phyloP scores from a whole-genome alignment of 2,888 invertebrate species.

The Lithophane semibrunnea region DNA sequence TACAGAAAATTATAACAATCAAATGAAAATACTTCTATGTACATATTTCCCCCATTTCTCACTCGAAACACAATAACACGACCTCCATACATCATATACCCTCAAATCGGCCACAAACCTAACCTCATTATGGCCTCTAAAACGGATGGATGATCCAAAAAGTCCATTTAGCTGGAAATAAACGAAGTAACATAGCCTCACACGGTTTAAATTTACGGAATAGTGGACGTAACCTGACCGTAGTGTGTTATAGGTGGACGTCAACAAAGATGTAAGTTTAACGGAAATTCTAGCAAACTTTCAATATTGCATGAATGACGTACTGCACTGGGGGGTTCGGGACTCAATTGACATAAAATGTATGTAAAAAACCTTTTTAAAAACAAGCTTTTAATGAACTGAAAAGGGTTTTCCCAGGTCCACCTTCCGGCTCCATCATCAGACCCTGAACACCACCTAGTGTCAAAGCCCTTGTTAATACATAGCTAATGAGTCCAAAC shows the following conservation, averaged over 20 bases:
- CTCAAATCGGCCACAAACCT: conserved; percentile 19
- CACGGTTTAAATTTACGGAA: conserved; percentile 42
- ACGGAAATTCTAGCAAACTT: conserved; percentile 14
- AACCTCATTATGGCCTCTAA: conserved; percentile 50
- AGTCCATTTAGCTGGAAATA: conserved; percentile 50
- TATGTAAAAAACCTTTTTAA: too few relatives aligned
- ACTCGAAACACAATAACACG: conserved; percentile 13
- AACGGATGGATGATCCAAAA: conserved; percentile 46
- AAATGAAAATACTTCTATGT: conserved; percentile 8
- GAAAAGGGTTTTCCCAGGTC: too few relatives aligned
- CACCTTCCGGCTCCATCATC: too few relatives aligned
- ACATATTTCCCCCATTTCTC: background rate
- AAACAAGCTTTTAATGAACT: too few relatives aligned
- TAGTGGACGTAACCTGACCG: conserved; percentile 29
- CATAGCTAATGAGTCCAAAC: too few relatives aligned
- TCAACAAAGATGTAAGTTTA: conserved; percentile 5
- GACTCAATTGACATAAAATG: too few relatives aligned
- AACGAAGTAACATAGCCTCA: conserved; percentile 43
- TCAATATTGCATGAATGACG: too few relatives aligned
- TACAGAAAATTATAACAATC: background rate
- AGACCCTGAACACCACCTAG: too few relatives aligned
- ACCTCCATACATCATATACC: conserved; percentile 40
- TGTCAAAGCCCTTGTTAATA: too few relatives aligned
- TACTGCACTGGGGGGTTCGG: too few relatives aligned
- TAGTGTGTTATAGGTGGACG: conserved; percentile 30